A percentile compares a stretch with the other conserved stretches of the same genome.
phyloP scores from a whole-genome alignment of 2,113 vertebrate genomes.

The Glaucidium brasilianum region DNA sequence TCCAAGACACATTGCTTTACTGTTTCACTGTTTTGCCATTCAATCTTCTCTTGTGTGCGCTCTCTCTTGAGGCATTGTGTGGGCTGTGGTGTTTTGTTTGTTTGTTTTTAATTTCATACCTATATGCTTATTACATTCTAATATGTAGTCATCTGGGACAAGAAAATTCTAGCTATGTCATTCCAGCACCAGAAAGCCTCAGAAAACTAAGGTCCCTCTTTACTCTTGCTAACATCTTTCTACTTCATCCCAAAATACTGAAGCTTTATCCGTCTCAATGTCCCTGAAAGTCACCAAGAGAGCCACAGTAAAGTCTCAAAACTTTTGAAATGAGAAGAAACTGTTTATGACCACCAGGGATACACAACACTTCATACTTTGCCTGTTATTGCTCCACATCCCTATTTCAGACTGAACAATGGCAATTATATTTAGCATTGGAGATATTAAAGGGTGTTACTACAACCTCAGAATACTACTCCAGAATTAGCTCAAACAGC shows the following conservation, averaged over 20 bases:
- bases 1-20: background rate
- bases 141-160: background rate
- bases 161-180: background rate
- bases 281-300: background rate
- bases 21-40: background rate
- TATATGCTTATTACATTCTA: background rate
- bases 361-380: background rate
- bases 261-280: background rate
- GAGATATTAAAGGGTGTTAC: background rate
- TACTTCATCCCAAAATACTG: background rate
- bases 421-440: background rate
- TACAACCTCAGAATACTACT: background rate
- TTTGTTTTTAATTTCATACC: background rate
- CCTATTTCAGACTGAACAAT: background rate
- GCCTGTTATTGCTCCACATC: background rate
- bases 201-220: background rate
- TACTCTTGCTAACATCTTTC: background rate
- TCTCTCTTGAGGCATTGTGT: no score
- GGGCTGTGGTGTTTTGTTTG: rapidly evolving
- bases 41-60: background rate
- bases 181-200: background rate
- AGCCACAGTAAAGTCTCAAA: background rate
- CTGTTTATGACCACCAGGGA: background rate
- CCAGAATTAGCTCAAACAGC: background rate
- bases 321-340: background rate